A percentile compares a stretch with the other conserved stretches of the same genome.
phyloP scores from a whole-genome alignment of 2,888 invertebrate species.

The Nephrotoma appendiculata region DNA sequence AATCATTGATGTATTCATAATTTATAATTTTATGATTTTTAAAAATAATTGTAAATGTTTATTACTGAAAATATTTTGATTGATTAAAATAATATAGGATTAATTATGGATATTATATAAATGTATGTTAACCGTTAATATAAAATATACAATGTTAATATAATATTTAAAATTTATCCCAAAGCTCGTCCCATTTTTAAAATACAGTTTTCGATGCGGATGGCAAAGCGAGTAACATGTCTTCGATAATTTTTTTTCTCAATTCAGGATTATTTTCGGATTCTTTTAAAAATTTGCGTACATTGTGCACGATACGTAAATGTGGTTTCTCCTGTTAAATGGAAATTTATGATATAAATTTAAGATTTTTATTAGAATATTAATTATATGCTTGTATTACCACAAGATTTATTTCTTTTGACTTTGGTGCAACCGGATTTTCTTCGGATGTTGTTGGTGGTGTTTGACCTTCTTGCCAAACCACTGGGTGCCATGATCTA shows the following conservation, averaged over 20 bases:
- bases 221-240: slow-evolving; percentile 30
- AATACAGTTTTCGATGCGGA: slow-evolving; percentile 11
- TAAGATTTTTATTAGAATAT: neutral
- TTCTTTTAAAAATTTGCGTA: slow-evolving; percentile 34
- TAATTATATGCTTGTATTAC: neutral
- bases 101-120: neutral
- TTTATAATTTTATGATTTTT: neutral
- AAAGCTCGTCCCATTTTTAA: neutral
- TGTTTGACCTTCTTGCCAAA: slow-evolving; percentile 38
- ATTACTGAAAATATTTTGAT: neutral
- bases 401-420: slow-evolving; percentile 15
- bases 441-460: slow-evolving; percentile 31
- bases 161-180: neutral
- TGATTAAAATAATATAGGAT: neutral
- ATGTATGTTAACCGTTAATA: neutral
- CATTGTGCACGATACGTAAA: slow-evolving; percentile 44
- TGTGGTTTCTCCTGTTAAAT: slow-evolving; percentile 39
- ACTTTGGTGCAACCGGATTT: slow-evolving; percentile 26
- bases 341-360: slow-evolving; percentile 13
- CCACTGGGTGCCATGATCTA: slow-evolving; percentile 47
- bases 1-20: neutral
- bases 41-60: neutral
- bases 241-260: slow-evolving; percentile 28
- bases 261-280: slow-evolving; percentile 29
- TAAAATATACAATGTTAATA: neutral